Evolutionary conservation across 2,888 invertebrate species (phyloP).

Genomic region (Drosophila mettleri): DNA sequence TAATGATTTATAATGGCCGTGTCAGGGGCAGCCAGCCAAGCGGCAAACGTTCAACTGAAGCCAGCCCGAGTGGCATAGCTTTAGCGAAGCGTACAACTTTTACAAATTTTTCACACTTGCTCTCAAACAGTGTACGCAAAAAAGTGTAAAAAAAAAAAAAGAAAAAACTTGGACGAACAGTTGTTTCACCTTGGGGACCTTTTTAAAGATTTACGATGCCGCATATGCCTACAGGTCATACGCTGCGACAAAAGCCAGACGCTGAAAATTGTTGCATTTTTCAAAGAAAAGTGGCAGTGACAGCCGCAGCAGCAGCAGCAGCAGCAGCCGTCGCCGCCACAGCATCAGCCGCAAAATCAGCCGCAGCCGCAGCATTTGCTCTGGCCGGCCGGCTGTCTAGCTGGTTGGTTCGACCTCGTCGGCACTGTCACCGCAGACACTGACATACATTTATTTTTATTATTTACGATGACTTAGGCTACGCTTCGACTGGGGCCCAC

Average conservation of each 20-base stretch:
- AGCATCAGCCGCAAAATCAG: constrained; percentile 8
- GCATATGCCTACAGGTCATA: constrained; percentile 83
- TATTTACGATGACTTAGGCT: constrained; percentile 79
- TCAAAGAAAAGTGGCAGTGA: constrained; percentile 78
- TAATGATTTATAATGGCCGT: constrained; percentile 77
- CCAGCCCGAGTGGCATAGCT: constrained; percentile 44
- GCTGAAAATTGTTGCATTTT: constrained; percentile 79
- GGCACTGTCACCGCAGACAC: constrained; percentile 75
- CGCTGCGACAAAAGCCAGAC: constrained; percentile 62
- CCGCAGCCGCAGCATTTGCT: constrained; percentile 24
- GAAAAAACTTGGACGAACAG: constrained; percentile 21
- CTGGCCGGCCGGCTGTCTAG: constrained; percentile 21
- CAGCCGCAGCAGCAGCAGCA: constrained; percentile 45
- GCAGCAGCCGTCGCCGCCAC: constrained; percentile 27
- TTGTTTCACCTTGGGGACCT: constrained; percentile 78
- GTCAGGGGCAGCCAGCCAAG: constrained; percentile 56
- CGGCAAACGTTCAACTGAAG: constrained; percentile 38
- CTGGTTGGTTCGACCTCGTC: constrained; percentile 22
- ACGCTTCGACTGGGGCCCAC: constrained; percentile 25
- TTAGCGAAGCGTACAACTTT: constrained; percentile 73
- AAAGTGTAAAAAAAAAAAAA: not conserved
- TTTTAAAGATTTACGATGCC: constrained; percentile 83
- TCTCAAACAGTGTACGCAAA: constrained; percentile 55
- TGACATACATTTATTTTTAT: constrained; percentile 82
- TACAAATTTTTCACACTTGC: constrained; percentile 80